Evolutionary conservation across 37 sponge, comb jelly and placozoan species (phyloP), one percentile per base, ranked within the genome.

Genomic region (Haliclona indistincta): DNA sequence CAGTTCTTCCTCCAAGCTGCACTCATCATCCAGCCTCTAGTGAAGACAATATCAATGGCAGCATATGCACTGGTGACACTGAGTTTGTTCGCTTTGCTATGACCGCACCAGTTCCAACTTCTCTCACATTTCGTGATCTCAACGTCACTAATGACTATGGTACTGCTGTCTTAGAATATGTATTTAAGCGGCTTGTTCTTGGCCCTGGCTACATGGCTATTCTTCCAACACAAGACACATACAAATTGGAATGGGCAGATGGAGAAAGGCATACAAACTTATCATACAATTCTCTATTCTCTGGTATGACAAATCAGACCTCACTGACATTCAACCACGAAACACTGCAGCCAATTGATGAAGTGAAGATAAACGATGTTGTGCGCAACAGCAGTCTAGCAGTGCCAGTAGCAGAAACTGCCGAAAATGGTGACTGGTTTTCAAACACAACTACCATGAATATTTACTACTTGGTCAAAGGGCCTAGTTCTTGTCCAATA

Each of bases 191-290:
- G 17, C 68, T 95, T 25, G 49, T 82, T 10, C 49, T 44, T 11
- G 79, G 75, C 15, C 71, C 84, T 35, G 96, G 93, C 0, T 76
- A 85, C 66, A 95, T 95, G 96, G 92, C 86, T 4, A 70, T 84
- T 6, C 81, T 95, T 0, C 83, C 86, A 25, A 37, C 76, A 11
- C 84, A 83, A 38, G 17, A 62, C 7, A 73, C 68, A 51, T 89
- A 89, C 45, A 34, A 66, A 4, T 38, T 93, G 17, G 6, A n/a
- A 6, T 93, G 86, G 86, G 26, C 49, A 3, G 69, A 78, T 0
- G 79, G 80, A 26, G 34, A 28, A 0, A 53, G 65, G 3, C 67
- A 89, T 23, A 85, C 89, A 20, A 93, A 93, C 53, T 77, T 88
- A 33, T 69, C 79, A 4, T 93, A 93, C 58, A 36, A 40, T 28